phyloP scores from a whole-genome alignment of 23 tunicate species.

The Halocynthia roretzi region DNA sequence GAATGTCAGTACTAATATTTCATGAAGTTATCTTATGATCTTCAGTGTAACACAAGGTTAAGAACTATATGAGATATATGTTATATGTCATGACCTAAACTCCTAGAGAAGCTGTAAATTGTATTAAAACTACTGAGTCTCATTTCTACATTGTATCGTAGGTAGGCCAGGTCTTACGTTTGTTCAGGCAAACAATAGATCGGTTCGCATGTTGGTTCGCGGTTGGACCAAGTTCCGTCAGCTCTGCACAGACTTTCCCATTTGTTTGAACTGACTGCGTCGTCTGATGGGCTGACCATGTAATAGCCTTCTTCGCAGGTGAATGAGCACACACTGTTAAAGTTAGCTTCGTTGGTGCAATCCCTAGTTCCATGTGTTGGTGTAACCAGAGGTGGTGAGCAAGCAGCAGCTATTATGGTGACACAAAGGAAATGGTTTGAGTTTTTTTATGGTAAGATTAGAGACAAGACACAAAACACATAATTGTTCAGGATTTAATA shows the following conservation, averaged over 20 bases:
- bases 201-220: conserved; percentile 48
- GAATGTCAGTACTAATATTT: too few species aligned
- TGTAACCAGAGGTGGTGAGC: conserved; percentile 28
- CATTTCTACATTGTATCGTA: too few species aligned
- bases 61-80: too few species aligned
- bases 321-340: conserved; percentile 27
- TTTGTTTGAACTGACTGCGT: conserved; percentile 10
- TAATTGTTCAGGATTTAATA: neutral
- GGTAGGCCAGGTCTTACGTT: conserved; percentile 15
- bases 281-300: conserved; percentile 22
- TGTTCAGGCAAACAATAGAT: conserved; percentile 28
- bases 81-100: too few species aligned
- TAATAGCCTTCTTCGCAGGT: conserved; percentile 39
- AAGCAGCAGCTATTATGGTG: conserved; percentile 15
- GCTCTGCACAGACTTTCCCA: conserved; percentile 22
- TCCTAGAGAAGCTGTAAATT: too few species aligned
- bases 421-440: neutral
- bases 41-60: too few species aligned
- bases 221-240: conserved; percentile 44
- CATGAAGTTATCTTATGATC: too few species aligned
- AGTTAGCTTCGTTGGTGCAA: conserved; percentile 32
- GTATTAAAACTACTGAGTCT: too few species aligned
- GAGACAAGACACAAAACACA: neutral
- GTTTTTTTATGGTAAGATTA: neutral
- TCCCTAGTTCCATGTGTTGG: conserved; percentile 28